These are phyloP conservation scores for Setipinna tenuifilis DNA, from an alignment of 2,797 vertebrate species.

Conservation along the genomic window DNA sequence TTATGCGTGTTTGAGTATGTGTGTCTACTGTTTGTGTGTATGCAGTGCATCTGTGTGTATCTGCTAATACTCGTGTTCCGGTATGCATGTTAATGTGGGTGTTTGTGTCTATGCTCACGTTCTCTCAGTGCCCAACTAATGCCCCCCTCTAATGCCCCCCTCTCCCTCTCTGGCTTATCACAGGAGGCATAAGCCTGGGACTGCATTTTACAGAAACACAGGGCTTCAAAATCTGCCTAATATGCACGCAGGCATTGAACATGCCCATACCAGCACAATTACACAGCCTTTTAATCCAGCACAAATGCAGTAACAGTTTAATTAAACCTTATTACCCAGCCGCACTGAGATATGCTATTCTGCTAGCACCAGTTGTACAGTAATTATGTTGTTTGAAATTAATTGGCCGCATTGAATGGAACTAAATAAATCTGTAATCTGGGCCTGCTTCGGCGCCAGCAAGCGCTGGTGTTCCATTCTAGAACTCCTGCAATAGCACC, in stretches of 20 bases:
- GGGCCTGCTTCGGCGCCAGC: neutral
- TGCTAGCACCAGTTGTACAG: neutral
- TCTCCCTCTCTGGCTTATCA: neutral
- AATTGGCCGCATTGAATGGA: neutral
- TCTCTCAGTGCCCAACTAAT: too few relatives aligned
- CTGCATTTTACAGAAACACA: neutral
- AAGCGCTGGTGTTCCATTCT: neutral
- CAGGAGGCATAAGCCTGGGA: neutral
- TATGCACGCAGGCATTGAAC: neutral
- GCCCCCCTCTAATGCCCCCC: neutral
- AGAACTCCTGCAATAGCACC: neutral
- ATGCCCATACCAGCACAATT: neutral
- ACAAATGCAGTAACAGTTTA: neutral
- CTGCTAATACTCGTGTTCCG: too few relatives aligned
- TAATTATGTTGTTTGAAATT: neutral
- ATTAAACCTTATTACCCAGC: neutral
- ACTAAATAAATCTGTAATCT: constrained; percentile 6
- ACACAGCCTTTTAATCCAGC: constrained; percentile 7
- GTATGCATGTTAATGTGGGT: too few relatives aligned
- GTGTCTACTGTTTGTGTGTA: too few relatives aligned
- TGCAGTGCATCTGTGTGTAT: too few relatives aligned
- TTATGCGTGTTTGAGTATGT: too few relatives aligned
- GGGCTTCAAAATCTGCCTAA: neutral
- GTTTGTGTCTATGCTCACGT: too few relatives aligned
- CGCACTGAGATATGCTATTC: neutral